These are phyloP conservation scores for Azemiops feae DNA, from an alignment of 2,113 vertebrate species.

Conservation along the genomic window DNA sequence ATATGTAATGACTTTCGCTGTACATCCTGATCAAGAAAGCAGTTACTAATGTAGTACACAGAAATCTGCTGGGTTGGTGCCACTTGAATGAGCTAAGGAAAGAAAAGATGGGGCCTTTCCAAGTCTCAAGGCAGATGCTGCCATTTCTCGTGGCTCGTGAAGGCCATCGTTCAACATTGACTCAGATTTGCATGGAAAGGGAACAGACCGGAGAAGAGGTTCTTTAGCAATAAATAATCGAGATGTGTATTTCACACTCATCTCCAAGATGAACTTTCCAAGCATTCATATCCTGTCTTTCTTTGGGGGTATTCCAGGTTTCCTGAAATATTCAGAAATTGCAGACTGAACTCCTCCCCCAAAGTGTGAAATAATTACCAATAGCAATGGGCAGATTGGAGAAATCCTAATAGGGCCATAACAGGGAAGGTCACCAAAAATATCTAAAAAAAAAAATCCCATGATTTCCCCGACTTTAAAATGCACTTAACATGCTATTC, in stretches of 20 bases:
- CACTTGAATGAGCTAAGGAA: conserved; percentile 37
- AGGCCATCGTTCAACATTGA: background rate
- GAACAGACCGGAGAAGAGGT: background rate
- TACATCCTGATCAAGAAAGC: conserved; percentile 55
- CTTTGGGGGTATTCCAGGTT: background rate
- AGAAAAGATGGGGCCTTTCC: background rate
- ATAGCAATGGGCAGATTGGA: background rate
- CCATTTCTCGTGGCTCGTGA: background rate
- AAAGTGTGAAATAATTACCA: background rate
- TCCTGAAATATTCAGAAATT: background rate
- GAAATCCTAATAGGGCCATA: background rate
- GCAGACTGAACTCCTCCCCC: background rate
- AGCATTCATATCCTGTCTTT: background rate
- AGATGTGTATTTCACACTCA: background rate
- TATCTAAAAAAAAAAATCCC: background rate
- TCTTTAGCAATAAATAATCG: background rate
- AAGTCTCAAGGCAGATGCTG: background rate
- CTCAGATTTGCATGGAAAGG: background rate
- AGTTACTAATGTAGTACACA: conserved; percentile 48
- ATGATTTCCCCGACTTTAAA: background rate
- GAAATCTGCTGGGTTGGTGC: conserved; percentile 44
- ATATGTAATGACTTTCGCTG: conserved; percentile 59
- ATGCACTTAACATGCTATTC: background rate
- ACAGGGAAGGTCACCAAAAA: background rate
- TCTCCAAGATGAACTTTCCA: background rate